phyloP scores from a whole-genome alignment of 2,888 invertebrate species.

The Agrotis exclamationis region DNA sequence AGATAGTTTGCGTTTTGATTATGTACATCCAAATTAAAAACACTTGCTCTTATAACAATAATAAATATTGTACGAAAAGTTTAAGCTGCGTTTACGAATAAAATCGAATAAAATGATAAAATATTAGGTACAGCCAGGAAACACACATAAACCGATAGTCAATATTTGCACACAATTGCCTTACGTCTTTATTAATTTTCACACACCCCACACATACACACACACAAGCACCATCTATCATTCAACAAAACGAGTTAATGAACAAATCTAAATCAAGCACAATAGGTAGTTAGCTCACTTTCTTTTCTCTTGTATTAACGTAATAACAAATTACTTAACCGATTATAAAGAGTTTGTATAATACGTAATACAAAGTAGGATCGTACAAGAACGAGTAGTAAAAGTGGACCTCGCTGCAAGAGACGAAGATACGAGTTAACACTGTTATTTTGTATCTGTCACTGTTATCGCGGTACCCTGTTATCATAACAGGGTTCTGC shows the following conservation, averaged over 20 bases:
- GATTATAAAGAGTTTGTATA: conserved; percentile 32
- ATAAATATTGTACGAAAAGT: too few species aligned
- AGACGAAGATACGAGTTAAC: too few species aligned
- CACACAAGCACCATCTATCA: neutral
- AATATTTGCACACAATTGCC: neutral
- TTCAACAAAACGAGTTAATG: conserved; percentile 1
- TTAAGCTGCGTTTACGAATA: too few species aligned
- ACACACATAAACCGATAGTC: neutral
- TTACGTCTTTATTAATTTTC: neutral
- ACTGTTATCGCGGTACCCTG: too few species aligned
- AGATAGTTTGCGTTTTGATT: too few species aligned
- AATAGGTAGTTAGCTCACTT: conserved; percentile 56
- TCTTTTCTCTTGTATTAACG: conserved; percentile 45
- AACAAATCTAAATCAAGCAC: conserved; percentile 37
- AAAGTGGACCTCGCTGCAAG: neutral
- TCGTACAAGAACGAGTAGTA: neutral
- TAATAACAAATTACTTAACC: conserved; percentile 47
- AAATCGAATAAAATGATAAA: too few species aligned
- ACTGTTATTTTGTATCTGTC: too few species aligned
- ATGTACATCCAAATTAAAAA: too few species aligned
- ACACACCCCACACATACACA: too few species aligned
- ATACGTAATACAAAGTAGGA: conserved; percentile 17
- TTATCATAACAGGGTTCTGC: too few species aligned
- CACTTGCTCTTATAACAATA: too few species aligned
- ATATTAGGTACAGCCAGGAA: too few species aligned